Evolutionary conservation across 2,888 invertebrate species (phyloP).

Genomic region (Myopa testacea): DNA sequence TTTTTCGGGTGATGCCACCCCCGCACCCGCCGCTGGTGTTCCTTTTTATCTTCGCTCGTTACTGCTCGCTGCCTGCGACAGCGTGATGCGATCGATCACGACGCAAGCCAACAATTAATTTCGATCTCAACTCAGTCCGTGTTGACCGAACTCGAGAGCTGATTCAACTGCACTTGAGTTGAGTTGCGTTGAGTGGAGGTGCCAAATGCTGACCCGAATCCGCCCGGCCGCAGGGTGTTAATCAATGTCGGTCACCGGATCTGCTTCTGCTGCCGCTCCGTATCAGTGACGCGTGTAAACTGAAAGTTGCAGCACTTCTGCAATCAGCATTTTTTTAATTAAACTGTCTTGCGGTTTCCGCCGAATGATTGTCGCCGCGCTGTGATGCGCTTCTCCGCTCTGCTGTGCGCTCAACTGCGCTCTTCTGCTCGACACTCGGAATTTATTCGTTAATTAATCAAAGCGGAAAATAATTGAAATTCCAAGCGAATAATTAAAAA

Average conservation of each 20-base stretch:
- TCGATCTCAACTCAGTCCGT: too few species aligned
- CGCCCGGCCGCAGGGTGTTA: not conserved
- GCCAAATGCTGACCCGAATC: not conserved
- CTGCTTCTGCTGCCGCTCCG: not conserved
- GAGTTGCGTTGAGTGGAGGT: not conserved
- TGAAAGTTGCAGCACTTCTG: slow-evolving; percentile 28
- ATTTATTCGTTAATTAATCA: slow-evolving; percentile 20
- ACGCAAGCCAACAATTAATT: slow-evolving; percentile 29
- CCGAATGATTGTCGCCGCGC: not conserved
- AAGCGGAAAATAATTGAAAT: slow-evolving; percentile 17
- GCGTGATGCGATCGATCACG: slow-evolving; percentile 23
- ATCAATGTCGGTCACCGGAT: slow-evolving; percentile 11
- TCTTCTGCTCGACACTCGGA: not conserved
- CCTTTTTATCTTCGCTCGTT: not conserved
- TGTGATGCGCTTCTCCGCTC: not conserved
- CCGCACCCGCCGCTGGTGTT: not conserved
- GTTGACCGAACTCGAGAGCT: too few species aligned
- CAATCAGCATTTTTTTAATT: slow-evolving; percentile 15
- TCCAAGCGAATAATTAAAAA: not conserved
- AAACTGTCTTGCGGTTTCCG: slow-evolving; percentile 16
- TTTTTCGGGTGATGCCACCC: not conserved
- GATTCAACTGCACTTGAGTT: slow-evolving; percentile 19
- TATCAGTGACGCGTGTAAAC: slow-evolving; percentile 20
- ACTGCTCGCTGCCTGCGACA: not conserved
- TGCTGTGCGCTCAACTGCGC: not conserved